A percentile compares a stretch with the other conserved stretches of the same genome.
Conservation (phyloP, 92 coral and sea anemone species). For the Porites evermanni region DNA sequence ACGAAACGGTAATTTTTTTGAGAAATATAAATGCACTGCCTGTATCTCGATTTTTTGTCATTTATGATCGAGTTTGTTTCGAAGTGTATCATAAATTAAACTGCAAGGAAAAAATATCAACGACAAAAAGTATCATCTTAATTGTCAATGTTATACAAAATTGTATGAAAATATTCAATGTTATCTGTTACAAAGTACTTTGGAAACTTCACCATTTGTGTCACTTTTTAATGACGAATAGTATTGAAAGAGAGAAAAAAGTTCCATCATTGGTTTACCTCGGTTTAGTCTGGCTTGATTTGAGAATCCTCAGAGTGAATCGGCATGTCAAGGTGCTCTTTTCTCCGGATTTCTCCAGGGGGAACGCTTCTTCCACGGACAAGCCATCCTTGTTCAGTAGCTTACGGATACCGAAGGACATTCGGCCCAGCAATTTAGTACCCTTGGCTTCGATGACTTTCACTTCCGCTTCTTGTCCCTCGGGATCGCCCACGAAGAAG, state of each 20-base stretch:
- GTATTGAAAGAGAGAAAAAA: neutral
- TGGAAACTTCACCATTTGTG: neutral
- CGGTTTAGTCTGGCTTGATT: constrained; percentile 37
- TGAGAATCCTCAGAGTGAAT: constrained; percentile 80
- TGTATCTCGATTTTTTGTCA: too few relatives aligned
- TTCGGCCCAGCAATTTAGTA: constrained; percentile 70
- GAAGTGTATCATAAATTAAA: too few relatives aligned
- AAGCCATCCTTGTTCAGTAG: constrained; percentile 75
- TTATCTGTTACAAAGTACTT: constrained; percentile 4
- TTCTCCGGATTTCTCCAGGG: constrained; percentile 84
- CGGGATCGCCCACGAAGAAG: constrained; percentile 82
- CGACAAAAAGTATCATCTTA: too few relatives aligned
- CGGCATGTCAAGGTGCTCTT: constrained; percentile 88
- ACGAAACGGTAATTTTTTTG: too few relatives aligned
- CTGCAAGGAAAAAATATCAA: too few relatives aligned
- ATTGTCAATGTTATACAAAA: too few relatives aligned
- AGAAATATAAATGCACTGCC: too few relatives aligned
- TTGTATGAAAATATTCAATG: constrained; percentile 5
- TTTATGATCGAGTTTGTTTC: too few relatives aligned
- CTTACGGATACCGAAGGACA: constrained; percentile 68
- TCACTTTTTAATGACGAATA: neutral
- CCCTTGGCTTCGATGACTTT: constrained; percentile 94
- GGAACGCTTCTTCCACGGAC: constrained; percentile 72
- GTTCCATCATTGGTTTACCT: constrained; percentile 40
- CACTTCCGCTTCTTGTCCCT: constrained; percentile 75